Evolutionary conservation across 2,113 vertebrate species (phyloP).

Genomic region (Nyctereutes procyonoides): DNA sequence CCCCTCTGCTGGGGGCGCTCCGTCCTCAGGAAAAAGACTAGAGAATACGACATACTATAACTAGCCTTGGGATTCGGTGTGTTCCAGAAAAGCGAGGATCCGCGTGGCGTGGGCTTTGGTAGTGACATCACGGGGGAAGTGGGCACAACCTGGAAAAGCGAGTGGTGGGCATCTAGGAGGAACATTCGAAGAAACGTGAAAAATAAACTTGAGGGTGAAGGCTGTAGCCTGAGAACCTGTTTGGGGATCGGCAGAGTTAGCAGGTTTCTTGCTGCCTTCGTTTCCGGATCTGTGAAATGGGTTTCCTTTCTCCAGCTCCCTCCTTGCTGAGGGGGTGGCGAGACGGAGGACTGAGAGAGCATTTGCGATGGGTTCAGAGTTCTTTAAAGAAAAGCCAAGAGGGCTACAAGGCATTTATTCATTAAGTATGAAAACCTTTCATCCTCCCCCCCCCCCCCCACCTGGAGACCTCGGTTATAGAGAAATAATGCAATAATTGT

Average conservation of each 20-base stretch:
- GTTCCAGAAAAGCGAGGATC: not conserved
- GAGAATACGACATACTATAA: not conserved
- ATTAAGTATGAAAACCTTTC: slow-evolving; percentile 61
- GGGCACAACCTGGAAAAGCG: not conserved
- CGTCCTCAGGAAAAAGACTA: not conserved
- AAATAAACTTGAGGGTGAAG: not conserved
- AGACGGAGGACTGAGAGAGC: not conserved
- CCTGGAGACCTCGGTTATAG: slow-evolving; percentile 62
- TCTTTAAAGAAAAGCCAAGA: slow-evolving; percentile 63
- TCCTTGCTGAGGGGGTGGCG: not conserved
- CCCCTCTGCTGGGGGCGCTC: too few relatives aligned
- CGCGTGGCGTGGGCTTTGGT: not conserved
- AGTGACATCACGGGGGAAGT: not conserved
- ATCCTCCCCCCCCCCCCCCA: not conserved
- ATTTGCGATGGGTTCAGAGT: not conserved
- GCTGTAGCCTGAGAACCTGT: not conserved
- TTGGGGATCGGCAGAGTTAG: not conserved
- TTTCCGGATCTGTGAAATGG: slow-evolving; percentile 65
- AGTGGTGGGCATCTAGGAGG: not conserved
- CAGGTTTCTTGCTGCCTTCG: not conserved
- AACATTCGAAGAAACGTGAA: not conserved
- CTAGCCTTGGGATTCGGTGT: not conserved
- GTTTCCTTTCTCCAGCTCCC: not conserved
- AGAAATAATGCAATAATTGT: slow-evolving; percentile 69
- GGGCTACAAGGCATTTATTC: slow-evolving; percentile 73